Conservation (phyloP, 64 coral and sea anemone genomes). For the Porites australiensis region DNA sequence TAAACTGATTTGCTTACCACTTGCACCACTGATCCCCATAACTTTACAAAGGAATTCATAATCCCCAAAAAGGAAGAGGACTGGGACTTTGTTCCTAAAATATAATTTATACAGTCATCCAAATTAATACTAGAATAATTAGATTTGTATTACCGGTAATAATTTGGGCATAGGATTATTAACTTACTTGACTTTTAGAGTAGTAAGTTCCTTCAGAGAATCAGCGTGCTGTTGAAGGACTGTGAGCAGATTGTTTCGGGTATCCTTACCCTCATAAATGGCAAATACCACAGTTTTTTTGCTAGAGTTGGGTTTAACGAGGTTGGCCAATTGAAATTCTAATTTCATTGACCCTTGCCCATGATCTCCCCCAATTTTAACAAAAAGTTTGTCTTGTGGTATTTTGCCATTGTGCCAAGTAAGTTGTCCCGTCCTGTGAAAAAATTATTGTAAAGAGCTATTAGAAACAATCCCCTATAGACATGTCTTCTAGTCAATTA, state of each 20-base stretch:
- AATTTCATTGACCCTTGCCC: constrained; percentile 45
- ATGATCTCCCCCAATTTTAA: constrained; percentile 59
- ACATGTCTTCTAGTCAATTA: too few relatives aligned
- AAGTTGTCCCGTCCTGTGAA: background rate
- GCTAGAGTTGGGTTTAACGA: constrained; percentile 46
- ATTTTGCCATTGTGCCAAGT: constrained; percentile 47
- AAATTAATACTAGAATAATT: too few relatives aligned
- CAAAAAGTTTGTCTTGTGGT: constrained; percentile 22
- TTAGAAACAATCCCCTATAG: background rate
- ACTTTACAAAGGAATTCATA: too few relatives aligned
- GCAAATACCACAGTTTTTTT: constrained; percentile 33
- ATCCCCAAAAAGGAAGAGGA: too few relatives aligned
- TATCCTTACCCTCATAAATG: constrained; percentile 31
- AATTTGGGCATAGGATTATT: too few relatives aligned
- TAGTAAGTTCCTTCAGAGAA: too few relatives aligned
- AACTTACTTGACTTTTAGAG: too few relatives aligned
- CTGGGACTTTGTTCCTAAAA: too few relatives aligned
- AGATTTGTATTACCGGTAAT: too few relatives aligned
- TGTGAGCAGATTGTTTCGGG: background rate
- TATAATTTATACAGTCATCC: too few relatives aligned
- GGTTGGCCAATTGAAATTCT: constrained; percentile 24
- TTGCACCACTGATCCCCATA: too few relatives aligned
- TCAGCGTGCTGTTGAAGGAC: background rate
- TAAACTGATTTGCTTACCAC: too few relatives aligned
- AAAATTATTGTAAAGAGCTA: background rate